phyloP scores from a whole-genome alignment of 2,888 invertebrate species.

The Seira ritae region DNA sequence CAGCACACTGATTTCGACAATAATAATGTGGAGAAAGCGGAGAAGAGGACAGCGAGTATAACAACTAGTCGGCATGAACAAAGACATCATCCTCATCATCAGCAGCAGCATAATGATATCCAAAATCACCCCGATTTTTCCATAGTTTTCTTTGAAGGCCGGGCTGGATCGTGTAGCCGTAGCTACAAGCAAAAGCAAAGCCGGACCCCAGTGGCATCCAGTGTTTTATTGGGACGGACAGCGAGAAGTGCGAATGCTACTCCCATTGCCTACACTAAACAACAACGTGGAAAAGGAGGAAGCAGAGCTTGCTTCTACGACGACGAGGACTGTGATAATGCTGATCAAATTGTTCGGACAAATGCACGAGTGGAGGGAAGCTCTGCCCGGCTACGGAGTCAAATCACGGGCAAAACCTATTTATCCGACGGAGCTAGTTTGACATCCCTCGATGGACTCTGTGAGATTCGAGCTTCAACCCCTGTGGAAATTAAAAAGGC shows the following conservation, averaged over 20 bases:
- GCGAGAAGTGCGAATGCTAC: slow-evolving; percentile 60
- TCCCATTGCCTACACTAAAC: slow-evolving; percentile 54
- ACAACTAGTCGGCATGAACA: slow-evolving; percentile 23
- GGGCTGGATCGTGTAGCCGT: slow-evolving; percentile 33
- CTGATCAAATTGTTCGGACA: slow-evolving; percentile 15
- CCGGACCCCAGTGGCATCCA: slow-evolving; percentile 52
- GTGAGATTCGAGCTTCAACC: slow-evolving; percentile 69
- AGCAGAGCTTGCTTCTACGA: slow-evolving; percentile 10
- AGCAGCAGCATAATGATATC: slow-evolving; percentile 26
- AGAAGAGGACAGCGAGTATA: slow-evolving; percentile 41
- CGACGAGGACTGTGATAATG: neutral
- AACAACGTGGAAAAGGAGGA: slow-evolving; percentile 31
- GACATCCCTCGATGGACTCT: slow-evolving; percentile 56
- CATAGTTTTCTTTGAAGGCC: slow-evolving; percentile 59
- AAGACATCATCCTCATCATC: slow-evolving; percentile 18
- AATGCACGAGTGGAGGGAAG: slow-evolving; percentile 23
- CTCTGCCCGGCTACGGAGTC: slow-evolving; percentile 41
- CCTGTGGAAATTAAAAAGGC: slow-evolving; percentile 73
- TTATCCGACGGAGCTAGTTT: slow-evolving; percentile 65
- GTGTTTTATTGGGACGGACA: slow-evolving; percentile 47
- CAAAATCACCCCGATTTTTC: slow-evolving; percentile 50
- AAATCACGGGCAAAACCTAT: slow-evolving; percentile 64
- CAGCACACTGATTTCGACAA: slow-evolving; percentile 63
- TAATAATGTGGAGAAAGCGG: slow-evolving; percentile 63
- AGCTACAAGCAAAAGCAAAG: slow-evolving; percentile 58